Conservation (phyloP, 2,888 invertebrate genomes). For the Calameuta pallipes region DNA sequence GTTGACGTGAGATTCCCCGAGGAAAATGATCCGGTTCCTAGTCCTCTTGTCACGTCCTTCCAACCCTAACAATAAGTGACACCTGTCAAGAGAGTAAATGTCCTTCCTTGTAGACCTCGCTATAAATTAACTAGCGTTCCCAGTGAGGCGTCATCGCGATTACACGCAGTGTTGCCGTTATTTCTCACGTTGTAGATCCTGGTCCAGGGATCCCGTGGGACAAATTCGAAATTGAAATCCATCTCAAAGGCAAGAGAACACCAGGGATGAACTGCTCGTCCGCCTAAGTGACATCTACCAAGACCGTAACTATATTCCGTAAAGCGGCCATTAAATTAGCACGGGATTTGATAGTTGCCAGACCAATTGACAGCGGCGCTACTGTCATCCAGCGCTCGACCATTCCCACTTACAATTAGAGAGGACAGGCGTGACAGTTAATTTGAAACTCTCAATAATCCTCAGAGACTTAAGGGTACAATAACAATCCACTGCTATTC, state of each 20-base stretch:
- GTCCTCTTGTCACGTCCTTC: background rate
- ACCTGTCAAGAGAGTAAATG: background rate
- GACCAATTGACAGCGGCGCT: background rate
- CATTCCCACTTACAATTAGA: background rate
- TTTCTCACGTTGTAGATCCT: background rate
- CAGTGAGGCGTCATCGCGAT: background rate
- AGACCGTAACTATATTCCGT: background rate
- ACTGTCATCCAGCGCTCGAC: background rate
- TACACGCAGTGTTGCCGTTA: background rate
- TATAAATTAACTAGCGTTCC: background rate
- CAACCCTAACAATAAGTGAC: background rate
- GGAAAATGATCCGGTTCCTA: background rate
- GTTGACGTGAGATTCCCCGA: background rate
- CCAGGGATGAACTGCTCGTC: background rate
- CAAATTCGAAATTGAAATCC: background rate
- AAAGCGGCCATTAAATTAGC: background rate
- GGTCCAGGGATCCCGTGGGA: background rate
- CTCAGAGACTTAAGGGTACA: background rate
- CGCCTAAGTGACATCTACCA: background rate
- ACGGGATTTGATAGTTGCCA: background rate
- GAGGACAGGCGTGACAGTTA: background rate
- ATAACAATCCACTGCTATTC: background rate
- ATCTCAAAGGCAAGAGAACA: background rate
- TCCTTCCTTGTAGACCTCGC: background rate
- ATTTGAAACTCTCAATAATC: background rate